Percentiles rank a stretch among this genome's conserved stretches.
These are phyloP conservation scores for Loripinus fragilis DNA, from an alignment of 2,888 invertebrate species.

Conservation along the genomic window DNA sequence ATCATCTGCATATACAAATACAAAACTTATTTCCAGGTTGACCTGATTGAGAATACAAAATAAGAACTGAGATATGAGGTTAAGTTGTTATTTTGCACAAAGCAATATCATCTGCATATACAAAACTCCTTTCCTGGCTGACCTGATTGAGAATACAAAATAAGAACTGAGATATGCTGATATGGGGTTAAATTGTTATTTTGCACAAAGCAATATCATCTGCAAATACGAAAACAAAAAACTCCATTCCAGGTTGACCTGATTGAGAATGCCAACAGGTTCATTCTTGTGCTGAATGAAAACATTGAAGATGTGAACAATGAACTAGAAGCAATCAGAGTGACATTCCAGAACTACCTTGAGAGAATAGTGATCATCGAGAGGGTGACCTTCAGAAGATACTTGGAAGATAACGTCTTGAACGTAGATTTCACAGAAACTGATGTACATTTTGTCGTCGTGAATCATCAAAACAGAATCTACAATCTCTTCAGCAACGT, in stretches of 20 bases:
- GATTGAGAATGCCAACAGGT: conserved; percentile 90
- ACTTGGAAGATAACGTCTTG: conserved; percentile 43
- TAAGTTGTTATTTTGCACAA: no score
- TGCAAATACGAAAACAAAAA: no score
- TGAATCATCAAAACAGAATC: conserved; percentile 42
- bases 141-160: no score
- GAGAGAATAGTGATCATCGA: conserved; percentile 67
- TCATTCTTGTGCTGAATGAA: conserved; percentile 91
- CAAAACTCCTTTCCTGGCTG: no score
- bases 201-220: no score
- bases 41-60: no score
- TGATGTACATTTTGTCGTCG: conserved; percentile 69
- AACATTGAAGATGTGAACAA: conserved; percentile 86
- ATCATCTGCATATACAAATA: no score
- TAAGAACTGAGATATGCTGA: no score
- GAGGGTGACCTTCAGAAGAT: conserved; percentile 54
- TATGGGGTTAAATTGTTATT: no score
- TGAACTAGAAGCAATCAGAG: conserved; percentile 61
- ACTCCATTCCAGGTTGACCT: conserved; percentile 89
- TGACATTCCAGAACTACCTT: conserved; percentile 57
- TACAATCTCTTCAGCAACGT: conserved; percentile 57
- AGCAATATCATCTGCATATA: no score
- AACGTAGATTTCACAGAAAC: conserved; percentile 52
- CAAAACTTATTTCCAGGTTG: no score
- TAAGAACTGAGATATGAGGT: no score